Percentiles rank a stretch among this genome's conserved stretches.
Conservation (phyloP, 2,113 vertebrate species). For the Stomatorhinus ivindoensis region DNA sequence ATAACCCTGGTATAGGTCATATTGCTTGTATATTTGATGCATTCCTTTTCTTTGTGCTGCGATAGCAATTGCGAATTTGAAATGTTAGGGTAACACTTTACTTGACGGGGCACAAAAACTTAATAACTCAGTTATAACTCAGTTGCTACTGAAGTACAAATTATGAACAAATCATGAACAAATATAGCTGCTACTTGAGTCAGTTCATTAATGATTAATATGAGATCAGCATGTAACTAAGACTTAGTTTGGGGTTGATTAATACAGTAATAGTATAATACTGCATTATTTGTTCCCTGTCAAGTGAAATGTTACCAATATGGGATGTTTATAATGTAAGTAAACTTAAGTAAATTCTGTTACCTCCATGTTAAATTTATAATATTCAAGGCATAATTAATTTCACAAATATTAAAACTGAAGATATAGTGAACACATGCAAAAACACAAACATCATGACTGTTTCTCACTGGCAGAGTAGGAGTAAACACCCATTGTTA, state of each 20-base stretch:
- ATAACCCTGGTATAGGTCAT: too few species aligned
- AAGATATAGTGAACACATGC: neutral
- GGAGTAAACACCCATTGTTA: neutral
- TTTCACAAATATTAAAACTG: neutral
- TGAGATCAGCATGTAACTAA: neutral
- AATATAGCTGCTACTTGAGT: neutral
- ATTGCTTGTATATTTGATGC: neutral
- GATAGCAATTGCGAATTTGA: neutral
- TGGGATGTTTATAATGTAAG: neutral
- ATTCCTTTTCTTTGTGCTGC: neutral
- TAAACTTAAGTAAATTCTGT: neutral
- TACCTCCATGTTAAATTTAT: neutral
- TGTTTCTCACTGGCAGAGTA: neutral
- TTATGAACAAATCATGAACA: neutral
- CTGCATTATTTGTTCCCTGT: too few species aligned
- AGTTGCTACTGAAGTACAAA: too few species aligned
- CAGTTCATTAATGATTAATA: neutral
- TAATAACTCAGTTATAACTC: too few species aligned
- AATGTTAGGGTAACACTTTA: neutral
- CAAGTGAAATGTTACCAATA: neutral
- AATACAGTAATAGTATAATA: neutral
- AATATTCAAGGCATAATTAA: neutral
- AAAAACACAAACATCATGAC: neutral
- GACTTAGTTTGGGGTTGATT: neutral
- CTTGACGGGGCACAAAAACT: too few species aligned